These are phyloP conservation scores for Scotopteryx bipunctaria DNA, from an alignment of 2,888 invertebrate genomes.

Conservation along the genomic window DNA sequence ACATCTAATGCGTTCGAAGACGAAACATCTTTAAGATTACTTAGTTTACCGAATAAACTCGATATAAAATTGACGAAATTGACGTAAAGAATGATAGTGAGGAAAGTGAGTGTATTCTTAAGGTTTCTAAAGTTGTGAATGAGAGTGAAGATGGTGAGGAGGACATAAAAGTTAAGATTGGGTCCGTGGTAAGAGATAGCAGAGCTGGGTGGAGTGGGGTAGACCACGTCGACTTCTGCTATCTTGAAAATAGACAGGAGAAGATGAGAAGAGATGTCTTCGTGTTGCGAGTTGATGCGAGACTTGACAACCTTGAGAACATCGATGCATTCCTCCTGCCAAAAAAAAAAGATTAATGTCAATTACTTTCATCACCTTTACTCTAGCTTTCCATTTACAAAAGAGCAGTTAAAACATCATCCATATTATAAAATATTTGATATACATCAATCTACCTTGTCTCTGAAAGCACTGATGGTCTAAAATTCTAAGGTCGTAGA, in stretches of 20 bases:
- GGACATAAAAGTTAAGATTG: constrained; percentile 53
- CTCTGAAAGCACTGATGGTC: too few species aligned
- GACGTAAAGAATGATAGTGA: constrained; percentile 45
- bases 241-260: constrained; percentile 95
- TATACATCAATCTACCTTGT: too few species aligned
- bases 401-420: too few species aligned
- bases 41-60: constrained; percentile 63
- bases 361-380: too few species aligned
- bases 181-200: constrained; percentile 61
- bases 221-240: constrained; percentile 94
- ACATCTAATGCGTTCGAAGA: constrained; percentile 47
- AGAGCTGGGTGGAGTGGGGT: constrained; percentile 86
- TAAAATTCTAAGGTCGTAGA: too few species aligned
- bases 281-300: constrained; percentile 92
- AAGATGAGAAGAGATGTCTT: constrained; percentile 93
- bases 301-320: constrained; percentile 91
- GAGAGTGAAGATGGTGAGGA: constrained; percentile 60
- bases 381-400: too few species aligned
- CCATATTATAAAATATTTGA: too few species aligned
- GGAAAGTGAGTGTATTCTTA: constrained; percentile 44
- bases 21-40: constrained; percentile 38
- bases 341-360: neutral
- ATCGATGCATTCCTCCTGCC: constrained; percentile 92
- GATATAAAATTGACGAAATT: constrained; percentile 68
- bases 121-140: constrained; percentile 58